phyloP scores from a whole-genome alignment of 2,888 invertebrate species.

The Rosalia funebris region DNA sequence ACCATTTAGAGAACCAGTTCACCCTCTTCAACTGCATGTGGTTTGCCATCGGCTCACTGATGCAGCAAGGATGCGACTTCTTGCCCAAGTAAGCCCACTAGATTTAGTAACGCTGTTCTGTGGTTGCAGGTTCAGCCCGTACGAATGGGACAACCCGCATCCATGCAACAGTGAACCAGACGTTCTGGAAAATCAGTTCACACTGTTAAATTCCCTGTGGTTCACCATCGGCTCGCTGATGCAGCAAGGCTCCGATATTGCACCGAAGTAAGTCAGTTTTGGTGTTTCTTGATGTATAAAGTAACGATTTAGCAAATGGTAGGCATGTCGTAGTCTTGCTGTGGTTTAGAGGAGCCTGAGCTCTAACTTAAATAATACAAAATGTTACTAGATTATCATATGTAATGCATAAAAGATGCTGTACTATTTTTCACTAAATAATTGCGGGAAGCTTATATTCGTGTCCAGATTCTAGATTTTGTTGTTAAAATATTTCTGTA shows the following conservation, averaged over 20 bases:
- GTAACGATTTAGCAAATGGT: constrained; percentile 18
- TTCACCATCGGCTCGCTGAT: constrained; percentile 93
- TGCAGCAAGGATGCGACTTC: constrained; percentile 97
- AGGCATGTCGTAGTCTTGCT: constrained; percentile 46
- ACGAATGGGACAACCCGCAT: constrained; percentile 93
- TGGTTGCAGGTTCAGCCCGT: constrained; percentile 84
- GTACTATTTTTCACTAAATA: no score
- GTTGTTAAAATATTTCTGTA: no score
- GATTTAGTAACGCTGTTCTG: constrained; percentile 36
- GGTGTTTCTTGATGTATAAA: constrained; percentile 12
- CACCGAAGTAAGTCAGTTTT: constrained; percentile 81
- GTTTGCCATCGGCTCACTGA: constrained; percentile 95
- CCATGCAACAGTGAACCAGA: constrained; percentile 86
- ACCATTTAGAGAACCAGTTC: constrained; percentile 91
- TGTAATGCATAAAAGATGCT: no score
- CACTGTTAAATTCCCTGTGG: constrained; percentile 92
- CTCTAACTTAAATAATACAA: constrained; percentile 9
- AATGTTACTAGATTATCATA: no score
- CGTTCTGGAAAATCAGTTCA: constrained; percentile 90
- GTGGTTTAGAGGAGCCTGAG: constrained; percentile 16
- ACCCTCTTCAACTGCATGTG: constrained; percentile 94
- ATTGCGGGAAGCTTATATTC: no score
- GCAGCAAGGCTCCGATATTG: constrained; percentile 93
- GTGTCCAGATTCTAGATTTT: no score
- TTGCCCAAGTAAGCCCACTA: constrained; percentile 83